phyloP scores from a whole-genome alignment of 2,797 vertebrate species.

The Muscicapa comitata region DNA sequence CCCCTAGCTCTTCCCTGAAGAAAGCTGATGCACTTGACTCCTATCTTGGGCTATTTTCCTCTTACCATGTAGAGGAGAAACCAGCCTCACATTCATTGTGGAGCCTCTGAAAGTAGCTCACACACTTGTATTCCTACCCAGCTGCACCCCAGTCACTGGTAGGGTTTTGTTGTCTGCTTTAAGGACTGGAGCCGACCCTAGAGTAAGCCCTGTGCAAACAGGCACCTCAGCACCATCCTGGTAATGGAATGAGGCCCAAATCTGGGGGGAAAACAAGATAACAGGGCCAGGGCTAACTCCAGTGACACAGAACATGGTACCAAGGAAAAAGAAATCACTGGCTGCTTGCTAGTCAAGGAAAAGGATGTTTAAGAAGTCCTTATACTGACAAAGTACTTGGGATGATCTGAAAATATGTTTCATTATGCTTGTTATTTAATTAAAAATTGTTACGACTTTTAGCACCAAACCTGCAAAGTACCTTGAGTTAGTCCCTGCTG shows the following conservation, averaged over 20 bases:
- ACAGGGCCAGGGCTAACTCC: background rate
- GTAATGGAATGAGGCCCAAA: background rate
- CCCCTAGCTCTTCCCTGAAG: background rate
- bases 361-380: background rate
- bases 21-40: background rate
- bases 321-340: background rate
- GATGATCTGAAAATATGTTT: background rate
- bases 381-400: background rate
- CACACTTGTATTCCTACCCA: background rate
- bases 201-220: background rate
- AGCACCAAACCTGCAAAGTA: conserved; percentile 31
- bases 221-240: background rate
- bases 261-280: background rate
- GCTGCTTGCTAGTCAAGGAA: background rate
- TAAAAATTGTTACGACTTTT: background rate
- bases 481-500: conserved; percentile 97
- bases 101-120: background rate
- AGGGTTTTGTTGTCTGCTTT: background rate
- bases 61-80: background rate
- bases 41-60: background rate
- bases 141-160: background rate
- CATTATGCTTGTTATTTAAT: background rate
- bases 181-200: background rate
- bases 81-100: background rate
- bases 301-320: background rate